These are phyloP conservation scores for Cranoglanis bouderius DNA, from an alignment of 2,113 vertebrate genomes.

Conservation along the genomic window DNA sequence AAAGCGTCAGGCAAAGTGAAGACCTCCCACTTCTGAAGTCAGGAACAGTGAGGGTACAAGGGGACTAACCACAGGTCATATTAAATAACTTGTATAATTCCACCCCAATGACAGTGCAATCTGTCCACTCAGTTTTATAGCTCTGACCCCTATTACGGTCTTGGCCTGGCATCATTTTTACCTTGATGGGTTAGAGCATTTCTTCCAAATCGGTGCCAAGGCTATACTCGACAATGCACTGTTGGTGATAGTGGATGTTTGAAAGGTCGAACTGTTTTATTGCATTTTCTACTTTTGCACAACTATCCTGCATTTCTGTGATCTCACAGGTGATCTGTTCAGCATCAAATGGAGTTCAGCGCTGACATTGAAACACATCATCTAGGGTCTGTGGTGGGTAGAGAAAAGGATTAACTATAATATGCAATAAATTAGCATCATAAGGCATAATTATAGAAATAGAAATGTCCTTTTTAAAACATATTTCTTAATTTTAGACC, in stretches of 20 bases:
- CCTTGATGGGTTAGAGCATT: constrained; percentile 80
- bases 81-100: constrained; percentile 99
- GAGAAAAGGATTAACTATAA: neutral
- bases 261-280: neutral
- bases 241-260: neutral
- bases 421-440: neutral
- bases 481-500: constrained; percentile 32
- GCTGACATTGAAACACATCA: neutral
- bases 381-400: constrained; percentile 16
- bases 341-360: constrained; percentile 12
- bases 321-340: constrained; percentile 21
- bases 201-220: constrained; percentile 53
- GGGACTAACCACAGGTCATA: constrained; percentile 92
- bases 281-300: neutral
- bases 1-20: constrained; percentile 94
- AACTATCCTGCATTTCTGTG: neutral
- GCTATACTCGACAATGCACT: neutral
- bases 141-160: constrained; percentile 92
- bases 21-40: constrained; percentile 97
- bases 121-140: constrained; percentile 94
- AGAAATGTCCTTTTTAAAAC: neutral
- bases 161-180: constrained; percentile 84
- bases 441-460: neutral
- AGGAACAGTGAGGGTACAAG: constrained; percentile 86
- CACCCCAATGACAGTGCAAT: constrained; percentile 93